These are phyloP conservation scores for Oncopeltus fasciatus DNA, from an alignment of 1,140 invertebrate genomes.

Conservation along the genomic window DNA sequence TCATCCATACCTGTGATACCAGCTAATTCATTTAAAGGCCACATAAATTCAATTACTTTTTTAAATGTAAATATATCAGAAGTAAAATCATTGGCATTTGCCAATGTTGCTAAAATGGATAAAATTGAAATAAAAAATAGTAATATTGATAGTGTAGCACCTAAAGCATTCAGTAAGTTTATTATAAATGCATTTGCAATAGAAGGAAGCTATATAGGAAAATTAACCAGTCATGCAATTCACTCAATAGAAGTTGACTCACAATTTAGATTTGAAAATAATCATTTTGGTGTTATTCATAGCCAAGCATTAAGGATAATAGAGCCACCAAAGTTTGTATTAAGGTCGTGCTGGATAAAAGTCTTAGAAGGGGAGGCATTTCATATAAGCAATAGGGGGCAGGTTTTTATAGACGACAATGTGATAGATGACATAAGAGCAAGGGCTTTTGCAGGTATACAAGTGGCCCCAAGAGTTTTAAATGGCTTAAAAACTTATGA, in stretches of 20 bases:
- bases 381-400: constrained; percentile 41
- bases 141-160: constrained; percentile 41
- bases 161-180: constrained; percentile 65
- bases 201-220: constrained; percentile 34
- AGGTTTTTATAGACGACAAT: constrained; percentile 50
- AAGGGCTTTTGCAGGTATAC: constrained; percentile 45
- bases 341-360: constrained; percentile 44
- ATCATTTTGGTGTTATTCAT: constrained; percentile 30
- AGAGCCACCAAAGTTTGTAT: constrained; percentile 39
- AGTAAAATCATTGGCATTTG: constrained; percentile 55
- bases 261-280: constrained; percentile 37
- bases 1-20: constrained; percentile 40
- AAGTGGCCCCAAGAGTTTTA: constrained; percentile 29
- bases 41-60: constrained; percentile 49
- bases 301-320: constrained; percentile 42
- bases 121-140: constrained; percentile 39
- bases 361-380: constrained; percentile 47
- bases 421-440: constrained; percentile 37
- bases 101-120: constrained; percentile 40
- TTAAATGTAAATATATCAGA: constrained; percentile 41
- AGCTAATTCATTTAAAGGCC: constrained; percentile 50
- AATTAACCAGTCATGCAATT: constrained; percentile 49
- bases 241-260: constrained; percentile 53
- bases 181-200: constrained; percentile 37
- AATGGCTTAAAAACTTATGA: constrained; percentile 30